phyloP scores from a whole-genome alignment of 2,888 invertebrate species.

The Xanthia togata region DNA sequence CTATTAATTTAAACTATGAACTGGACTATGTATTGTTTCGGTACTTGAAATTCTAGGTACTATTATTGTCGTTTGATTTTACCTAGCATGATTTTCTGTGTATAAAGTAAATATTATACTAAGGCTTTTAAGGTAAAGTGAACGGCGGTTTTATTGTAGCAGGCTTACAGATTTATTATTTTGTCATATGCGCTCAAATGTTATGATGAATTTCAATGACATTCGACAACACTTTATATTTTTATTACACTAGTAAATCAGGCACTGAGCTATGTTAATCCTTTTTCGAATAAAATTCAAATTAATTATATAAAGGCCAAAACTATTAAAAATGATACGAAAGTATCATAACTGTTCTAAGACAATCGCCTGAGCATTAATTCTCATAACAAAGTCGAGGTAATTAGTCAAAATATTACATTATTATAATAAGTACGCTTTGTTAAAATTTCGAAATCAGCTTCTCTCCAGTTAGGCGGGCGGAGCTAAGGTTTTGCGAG shows the following conservation, averaged over 20 bases:
- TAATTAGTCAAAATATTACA: slow-evolving; percentile 62
- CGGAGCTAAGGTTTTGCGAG: slow-evolving; percentile 83
- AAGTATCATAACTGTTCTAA: slow-evolving; percentile 8
- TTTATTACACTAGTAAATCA: no score
- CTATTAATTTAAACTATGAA: slow-evolving; percentile 73
- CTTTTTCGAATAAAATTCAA: not conserved
- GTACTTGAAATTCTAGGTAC: slow-evolving; percentile 8
- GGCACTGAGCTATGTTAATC: not conserved
- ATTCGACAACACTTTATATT: not conserved
- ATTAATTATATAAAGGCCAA: slow-evolving; percentile 1
- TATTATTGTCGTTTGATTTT: slow-evolving; percentile 25
- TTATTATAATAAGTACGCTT: slow-evolving; percentile 59
- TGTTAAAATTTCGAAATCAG: slow-evolving; percentile 76
- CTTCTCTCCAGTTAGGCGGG: slow-evolving; percentile 80
- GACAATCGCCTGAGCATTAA: slow-evolving; percentile 29
- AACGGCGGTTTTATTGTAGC: not conserved
- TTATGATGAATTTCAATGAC: no score
- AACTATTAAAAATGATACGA: slow-evolving; percentile 34
- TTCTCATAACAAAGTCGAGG: slow-evolving; percentile 41
- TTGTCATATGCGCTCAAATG: not conserved
- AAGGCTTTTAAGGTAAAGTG: not conserved
- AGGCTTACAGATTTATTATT: not conserved
- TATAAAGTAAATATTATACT: not conserved
- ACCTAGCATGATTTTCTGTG: not conserved
- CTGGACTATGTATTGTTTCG: slow-evolving; percentile 41